These are phyloP conservation scores for Meliscaeva auricollis DNA, from an alignment of 2,888 invertebrate species.

Conservation along the genomic window DNA sequence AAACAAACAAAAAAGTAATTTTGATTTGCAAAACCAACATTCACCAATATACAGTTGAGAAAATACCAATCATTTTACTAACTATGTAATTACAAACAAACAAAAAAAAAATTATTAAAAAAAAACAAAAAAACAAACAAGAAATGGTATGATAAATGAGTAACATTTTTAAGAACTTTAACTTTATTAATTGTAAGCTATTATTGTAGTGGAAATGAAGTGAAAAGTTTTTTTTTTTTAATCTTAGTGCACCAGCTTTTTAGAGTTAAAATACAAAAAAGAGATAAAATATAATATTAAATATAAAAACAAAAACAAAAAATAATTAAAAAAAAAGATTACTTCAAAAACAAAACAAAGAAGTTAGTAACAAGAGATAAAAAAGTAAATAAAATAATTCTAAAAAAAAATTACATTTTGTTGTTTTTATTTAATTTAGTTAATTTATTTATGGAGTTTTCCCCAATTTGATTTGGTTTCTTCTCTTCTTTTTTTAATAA, in stretches of 20 bases:
- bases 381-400: constrained; percentile 73
- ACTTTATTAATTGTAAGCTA: constrained; percentile 73
- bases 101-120: constrained; percentile 39
- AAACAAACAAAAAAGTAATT: constrained; percentile 46
- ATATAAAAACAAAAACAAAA: constrained; percentile 52
- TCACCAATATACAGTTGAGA: constrained; percentile 71
- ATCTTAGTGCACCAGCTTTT: constrained; percentile 75
- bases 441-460: neutral
- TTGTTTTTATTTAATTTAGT: constrained; percentile 13
- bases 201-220: constrained; percentile 73
- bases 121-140: constrained; percentile 41
- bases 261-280: constrained; percentile 70
- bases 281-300: constrained; percentile 69
- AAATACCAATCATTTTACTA: constrained; percentile 74
- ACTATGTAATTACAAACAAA: constrained; percentile 58
- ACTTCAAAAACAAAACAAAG: constrained; percentile 74
- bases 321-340: constrained; percentile 59
- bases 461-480: constrained; percentile 13
- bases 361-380: constrained; percentile 72
- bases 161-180: constrained; percentile 59
- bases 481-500: neutral
- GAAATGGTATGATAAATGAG: constrained; percentile 44
- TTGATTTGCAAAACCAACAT: constrained; percentile 68
- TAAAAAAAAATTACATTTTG: constrained; percentile 58
- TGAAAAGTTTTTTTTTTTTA: constrained; percentile 65